These are phyloP conservation scores for Nephrotoma appendiculata DNA, from an alignment of 2,888 invertebrate species.

Conservation along the genomic window DNA sequence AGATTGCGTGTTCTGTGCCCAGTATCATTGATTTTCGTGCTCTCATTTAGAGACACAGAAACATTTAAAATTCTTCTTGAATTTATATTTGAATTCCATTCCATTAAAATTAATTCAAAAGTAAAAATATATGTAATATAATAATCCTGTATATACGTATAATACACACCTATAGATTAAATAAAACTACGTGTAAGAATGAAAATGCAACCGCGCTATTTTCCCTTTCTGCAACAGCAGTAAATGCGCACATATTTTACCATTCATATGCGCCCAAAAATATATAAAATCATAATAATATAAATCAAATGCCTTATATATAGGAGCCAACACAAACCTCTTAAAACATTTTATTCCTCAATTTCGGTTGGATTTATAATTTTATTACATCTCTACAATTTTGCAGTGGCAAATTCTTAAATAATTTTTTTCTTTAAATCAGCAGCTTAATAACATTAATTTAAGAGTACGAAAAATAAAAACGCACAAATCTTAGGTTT, in stretches of 20 bases:
- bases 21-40: neutral
- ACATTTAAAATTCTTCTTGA: neutral
- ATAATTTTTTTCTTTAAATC: neutral
- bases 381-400: conserved; percentile 2
- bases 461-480: conserved; percentile 3
- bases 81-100: neutral
- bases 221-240: neutral
- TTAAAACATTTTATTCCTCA: neutral
- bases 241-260: neutral
- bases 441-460: conserved; percentile 4
- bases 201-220: neutral
- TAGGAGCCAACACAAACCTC: neutral
- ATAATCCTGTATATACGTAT: neutral
- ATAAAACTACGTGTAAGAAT: neutral
- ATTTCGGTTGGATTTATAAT: neutral
- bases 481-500: neutral
- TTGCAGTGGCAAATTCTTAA: conserved; percentile 1
- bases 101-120: neutral
- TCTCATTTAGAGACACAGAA: neutral
- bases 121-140: neutral
- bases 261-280: neutral
- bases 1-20: neutral
- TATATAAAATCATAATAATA: neutral
- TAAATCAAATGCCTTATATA: neutral
- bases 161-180: neutral